phyloP scores from a whole-genome alignment of 2,797 vertebrate genomes.

The Danio jaintianensis region DNA sequence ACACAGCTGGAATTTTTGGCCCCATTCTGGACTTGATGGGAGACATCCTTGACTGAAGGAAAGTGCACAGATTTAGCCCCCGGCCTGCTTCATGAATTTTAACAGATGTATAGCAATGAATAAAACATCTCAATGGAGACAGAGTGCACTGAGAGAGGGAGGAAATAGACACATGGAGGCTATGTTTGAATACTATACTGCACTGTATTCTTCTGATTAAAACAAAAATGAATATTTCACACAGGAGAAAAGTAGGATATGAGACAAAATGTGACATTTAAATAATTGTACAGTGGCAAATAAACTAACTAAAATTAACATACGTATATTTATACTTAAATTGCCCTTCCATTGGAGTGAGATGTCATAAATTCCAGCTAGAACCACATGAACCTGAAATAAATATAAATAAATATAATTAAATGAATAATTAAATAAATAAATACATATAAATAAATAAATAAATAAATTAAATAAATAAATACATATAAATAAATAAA shows the following conservation, averaged over 20 bases:
- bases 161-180: not conserved
- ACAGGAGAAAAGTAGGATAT: not conserved
- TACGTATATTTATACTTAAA: not conserved
- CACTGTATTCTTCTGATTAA: not conserved
- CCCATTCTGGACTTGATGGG: conserved; percentile 33
- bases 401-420: too few relatives aligned
- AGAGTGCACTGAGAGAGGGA: not conserved
- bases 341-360: not conserved
- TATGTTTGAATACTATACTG: not conserved
- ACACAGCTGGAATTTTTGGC: conserved; percentile 39
- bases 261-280: too few relatives aligned
- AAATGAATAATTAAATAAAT: too few relatives aligned
- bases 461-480: too few relatives aligned
- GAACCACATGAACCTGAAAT: not conserved
- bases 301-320: too few relatives aligned
- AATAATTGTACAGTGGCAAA: too few relatives aligned
- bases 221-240: conserved; percentile 1
- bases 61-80: conserved; percentile 25
- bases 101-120: conserved; percentile 47
- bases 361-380: not conserved
- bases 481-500: too few relatives aligned
- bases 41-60: conserved; percentile 29
- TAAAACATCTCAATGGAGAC: conserved; percentile 32
- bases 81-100: conserved; percentile 46
- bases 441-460: too few relatives aligned